Evolutionary conservation across 2,113 vertebrate species (phyloP).

Genomic region (Tympanuchus pallidicinctus): DNA sequence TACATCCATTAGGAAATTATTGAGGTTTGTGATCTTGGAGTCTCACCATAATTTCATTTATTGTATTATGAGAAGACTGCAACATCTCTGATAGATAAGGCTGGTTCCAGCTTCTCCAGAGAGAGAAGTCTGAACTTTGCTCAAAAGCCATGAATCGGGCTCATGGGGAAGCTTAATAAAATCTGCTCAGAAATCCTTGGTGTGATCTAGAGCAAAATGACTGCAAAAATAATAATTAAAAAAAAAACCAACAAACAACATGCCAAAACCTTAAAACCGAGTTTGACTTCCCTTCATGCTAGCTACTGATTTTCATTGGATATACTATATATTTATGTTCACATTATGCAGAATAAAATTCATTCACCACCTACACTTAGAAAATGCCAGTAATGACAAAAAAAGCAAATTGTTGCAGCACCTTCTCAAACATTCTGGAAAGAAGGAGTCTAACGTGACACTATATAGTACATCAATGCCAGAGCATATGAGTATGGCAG

Average conservation of each 20-base stretch:
- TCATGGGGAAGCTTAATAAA: neutral
- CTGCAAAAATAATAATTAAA: neutral
- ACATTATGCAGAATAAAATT: neutral
- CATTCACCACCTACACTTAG: neutral
- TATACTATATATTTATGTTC: neutral
- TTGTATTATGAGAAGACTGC: neutral
- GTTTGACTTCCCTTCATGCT: neutral
- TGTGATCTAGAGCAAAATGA: neutral
- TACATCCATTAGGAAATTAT: constrained; percentile 8
- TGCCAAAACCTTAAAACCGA: neutral
- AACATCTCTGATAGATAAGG: neutral
- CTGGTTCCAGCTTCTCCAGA: neutral
- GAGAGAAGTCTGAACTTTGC: neutral
- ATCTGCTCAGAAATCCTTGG: neutral
- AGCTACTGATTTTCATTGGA: neutral
- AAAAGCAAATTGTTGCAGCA: neutral
- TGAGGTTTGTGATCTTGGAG: neutral
- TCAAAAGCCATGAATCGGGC: neutral
- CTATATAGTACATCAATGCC: constrained; percentile 39
- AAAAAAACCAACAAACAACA: neutral
- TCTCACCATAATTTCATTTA: neutral
- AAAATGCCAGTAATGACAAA: constrained; percentile 17
- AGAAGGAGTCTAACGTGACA: neutral
- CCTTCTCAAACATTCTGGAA: neutral
- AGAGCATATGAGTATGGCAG: constrained; percentile 12